Percentiles rank a stretch among this genome's conserved stretches.
phyloP scores from a whole-genome alignment of 2,888 invertebrate genomes.

The Griposia aprilina region DNA sequence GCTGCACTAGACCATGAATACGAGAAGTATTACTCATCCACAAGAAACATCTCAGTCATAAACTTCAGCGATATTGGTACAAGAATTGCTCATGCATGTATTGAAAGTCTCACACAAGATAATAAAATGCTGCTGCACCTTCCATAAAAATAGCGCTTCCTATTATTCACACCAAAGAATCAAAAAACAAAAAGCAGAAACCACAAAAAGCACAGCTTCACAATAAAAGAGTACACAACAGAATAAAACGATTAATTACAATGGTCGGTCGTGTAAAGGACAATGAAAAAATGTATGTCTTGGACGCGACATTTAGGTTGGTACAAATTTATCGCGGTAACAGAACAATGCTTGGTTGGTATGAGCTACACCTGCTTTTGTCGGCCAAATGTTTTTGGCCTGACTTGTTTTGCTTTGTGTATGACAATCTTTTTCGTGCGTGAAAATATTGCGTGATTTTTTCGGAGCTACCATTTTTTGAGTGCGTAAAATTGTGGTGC shows the following conservation, averaged over 20 bases:
- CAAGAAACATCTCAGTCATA: neutral
- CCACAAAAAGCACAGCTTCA: conserved; percentile 46
- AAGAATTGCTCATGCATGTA: neutral
- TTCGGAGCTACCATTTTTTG: conserved; percentile 21
- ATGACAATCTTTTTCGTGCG: conserved; percentile 40
- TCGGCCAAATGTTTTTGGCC: conserved; percentile 56
- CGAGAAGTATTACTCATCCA: neutral
- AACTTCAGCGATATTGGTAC: conserved; percentile 1
- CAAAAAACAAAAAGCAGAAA: conserved; percentile 11
- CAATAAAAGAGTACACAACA: conserved; percentile 58
- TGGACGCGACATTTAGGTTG: conserved; percentile 61
- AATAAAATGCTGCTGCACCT: neutral
- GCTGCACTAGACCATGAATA: neutral
- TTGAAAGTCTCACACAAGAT: conserved; percentile 1
- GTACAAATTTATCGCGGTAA: conserved; percentile 59
- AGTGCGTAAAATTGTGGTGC: conserved; percentile 28
- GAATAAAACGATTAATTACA: conserved; percentile 64
- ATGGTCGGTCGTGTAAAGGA: conserved; percentile 48
- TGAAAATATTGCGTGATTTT: conserved; percentile 47
- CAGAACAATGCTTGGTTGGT: conserved; percentile 58
- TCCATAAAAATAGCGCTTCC: conserved; percentile 7
- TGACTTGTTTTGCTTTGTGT: conserved; percentile 48
- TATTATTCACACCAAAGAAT: conserved; percentile 31
- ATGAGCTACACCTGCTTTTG: conserved; percentile 62
- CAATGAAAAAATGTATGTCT: conserved; percentile 67